Evolutionary conservation across 2,113 vertebrate genomes (phyloP).

Genomic region (Platycercus adscitus): DNA sequence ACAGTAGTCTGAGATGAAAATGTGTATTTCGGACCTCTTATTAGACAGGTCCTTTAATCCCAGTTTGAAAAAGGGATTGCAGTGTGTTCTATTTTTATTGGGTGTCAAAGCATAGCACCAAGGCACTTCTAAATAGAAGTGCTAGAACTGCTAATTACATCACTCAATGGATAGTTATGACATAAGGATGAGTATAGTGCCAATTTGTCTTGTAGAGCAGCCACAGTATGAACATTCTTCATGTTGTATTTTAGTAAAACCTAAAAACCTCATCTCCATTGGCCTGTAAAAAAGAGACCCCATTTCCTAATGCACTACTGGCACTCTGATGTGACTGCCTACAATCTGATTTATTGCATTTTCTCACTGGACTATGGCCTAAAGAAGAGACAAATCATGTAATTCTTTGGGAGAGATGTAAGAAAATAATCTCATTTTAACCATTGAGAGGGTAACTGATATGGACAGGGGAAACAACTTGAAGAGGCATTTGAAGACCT

Average conservation of each 20-base stretch:
- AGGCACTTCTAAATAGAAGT: background rate
- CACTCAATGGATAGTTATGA: background rate
- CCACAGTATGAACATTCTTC: background rate
- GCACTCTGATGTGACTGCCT: background rate
- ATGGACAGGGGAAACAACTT: background rate
- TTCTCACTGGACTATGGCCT: background rate
- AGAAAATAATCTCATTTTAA: background rate
- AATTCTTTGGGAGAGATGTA: background rate
- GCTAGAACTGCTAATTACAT: background rate
- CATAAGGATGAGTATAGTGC: background rate
- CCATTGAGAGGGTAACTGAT: background rate
- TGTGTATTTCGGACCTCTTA: background rate
- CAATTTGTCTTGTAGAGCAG: background rate
- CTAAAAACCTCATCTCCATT: background rate
- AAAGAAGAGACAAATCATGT: background rate
- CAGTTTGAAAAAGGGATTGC: background rate
- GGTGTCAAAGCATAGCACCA: background rate
- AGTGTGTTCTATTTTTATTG: background rate
- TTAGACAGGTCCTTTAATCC: background rate
- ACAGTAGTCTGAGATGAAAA: background rate
- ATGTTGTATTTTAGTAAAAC: background rate
- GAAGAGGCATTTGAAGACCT: background rate
- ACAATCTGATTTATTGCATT: background rate
- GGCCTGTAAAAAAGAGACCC: background rate
- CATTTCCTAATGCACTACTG: background rate